phyloP scores from a whole-genome alignment of 2,797 vertebrate genomes.

The Rhinophrynus dorsalis region DNA sequence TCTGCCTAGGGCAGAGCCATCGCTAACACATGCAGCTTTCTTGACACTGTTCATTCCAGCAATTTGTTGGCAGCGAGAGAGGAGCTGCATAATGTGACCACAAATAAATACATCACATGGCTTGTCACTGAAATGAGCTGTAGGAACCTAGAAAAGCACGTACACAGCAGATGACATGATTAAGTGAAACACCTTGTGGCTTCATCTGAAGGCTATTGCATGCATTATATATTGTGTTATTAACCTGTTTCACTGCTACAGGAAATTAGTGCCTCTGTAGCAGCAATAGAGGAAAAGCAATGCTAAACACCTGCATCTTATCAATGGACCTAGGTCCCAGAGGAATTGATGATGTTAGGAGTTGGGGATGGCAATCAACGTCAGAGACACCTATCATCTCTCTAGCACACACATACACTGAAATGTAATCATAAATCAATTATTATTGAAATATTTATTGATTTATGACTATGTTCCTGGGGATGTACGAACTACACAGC shows the following conservation, averaged over 20 bases:
- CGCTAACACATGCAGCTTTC: conserved; percentile 49
- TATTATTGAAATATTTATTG: not conserved
- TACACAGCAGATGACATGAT: conserved; percentile 50
- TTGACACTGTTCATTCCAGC: conserved; percentile 49
- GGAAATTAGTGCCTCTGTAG: not conserved
- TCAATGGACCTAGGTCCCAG: not conserved
- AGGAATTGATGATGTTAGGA: not conserved
- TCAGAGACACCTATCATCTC: not conserved
- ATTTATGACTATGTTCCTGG: not conserved
- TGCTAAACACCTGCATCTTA: not conserved
- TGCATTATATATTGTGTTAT: conserved; percentile 47
- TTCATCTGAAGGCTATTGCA: conserved; percentile 42
- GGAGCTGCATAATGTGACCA: conserved; percentile 50
- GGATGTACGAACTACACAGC: not conserved
- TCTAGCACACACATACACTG: not conserved
- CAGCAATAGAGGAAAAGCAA: not conserved
- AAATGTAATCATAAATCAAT: conserved; percentile 1
- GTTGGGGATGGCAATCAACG: not conserved
- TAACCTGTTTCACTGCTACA: conserved; percentile 18
- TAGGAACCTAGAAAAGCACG: conserved; percentile 40
- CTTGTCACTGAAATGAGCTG: conserved; percentile 43
- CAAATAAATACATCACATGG: conserved; percentile 51
- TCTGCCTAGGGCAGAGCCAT: conserved; percentile 44
- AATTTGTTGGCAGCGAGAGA: conserved; percentile 49
- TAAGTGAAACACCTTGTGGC: conserved; percentile 48